Conservation (phyloP, 2,797 vertebrate genomes). For the Melanogrammus aeglefinus region DNA sequence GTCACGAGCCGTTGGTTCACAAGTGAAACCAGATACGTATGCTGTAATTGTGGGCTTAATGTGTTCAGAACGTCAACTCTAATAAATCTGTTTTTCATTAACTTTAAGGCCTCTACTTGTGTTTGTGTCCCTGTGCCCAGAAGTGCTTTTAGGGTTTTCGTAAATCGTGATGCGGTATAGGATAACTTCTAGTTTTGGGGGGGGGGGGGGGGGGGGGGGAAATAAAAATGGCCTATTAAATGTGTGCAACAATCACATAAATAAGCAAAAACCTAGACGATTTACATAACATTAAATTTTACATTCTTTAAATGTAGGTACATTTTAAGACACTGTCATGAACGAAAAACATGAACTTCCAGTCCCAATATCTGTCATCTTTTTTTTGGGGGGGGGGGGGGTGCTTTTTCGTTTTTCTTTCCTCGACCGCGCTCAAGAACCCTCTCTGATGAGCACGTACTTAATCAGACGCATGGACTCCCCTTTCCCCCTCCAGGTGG, state of each 20-base stretch:
- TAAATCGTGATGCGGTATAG: not conserved
- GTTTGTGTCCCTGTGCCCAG: not conserved
- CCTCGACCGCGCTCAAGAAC: constrained; percentile 44
- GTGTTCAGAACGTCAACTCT: not conserved
- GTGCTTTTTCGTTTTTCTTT: not conserved
- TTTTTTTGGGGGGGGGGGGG: not conserved
- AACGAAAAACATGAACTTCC: not conserved
- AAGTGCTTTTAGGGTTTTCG: not conserved
- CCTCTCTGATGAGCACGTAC: constrained; percentile 66
- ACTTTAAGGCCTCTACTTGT: not conserved
- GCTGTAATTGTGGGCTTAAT: constrained; percentile 7
- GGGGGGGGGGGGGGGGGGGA: too few species aligned
- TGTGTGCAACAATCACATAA: not conserved
- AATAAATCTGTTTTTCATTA: constrained; percentile 7
- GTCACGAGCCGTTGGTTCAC: constrained; percentile 13
- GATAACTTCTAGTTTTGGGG: not conserved
- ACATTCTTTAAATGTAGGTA: not conserved
- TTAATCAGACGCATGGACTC: constrained; percentile 75
- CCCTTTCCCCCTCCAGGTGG: constrained; percentile 57
- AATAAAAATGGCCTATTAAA: not conserved
- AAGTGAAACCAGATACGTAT: constrained; percentile 29
- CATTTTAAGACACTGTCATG: not conserved
- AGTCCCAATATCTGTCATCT: not conserved
- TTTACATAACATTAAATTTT: not conserved
- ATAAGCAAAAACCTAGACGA: not conserved